phyloP scores from a whole-genome alignment of 2,888 invertebrate genomes.

The Agrypnus murinus region DNA sequence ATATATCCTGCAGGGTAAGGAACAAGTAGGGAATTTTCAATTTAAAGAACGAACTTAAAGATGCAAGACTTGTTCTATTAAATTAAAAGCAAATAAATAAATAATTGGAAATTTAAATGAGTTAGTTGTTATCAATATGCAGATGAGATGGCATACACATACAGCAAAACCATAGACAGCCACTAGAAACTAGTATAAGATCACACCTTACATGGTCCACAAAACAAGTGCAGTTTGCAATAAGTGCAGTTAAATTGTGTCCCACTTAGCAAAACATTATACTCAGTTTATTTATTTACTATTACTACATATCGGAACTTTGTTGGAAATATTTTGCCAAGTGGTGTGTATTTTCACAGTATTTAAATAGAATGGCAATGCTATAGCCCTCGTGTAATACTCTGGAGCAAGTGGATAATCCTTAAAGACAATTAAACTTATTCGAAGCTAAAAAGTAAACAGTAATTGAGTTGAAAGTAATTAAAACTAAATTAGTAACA shows the following conservation, averaged over 20 bases:
- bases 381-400: too few relatives aligned
- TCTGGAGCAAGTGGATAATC: too few relatives aligned
- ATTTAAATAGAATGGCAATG: too few relatives aligned
- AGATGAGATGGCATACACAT: slow-evolving; percentile 31
- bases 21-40: not conserved
- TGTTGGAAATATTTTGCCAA: too few relatives aligned
- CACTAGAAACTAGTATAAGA: slow-evolving; percentile 11
- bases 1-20: not conserved
- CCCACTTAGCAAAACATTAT: not conserved
- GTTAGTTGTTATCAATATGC: slow-evolving; percentile 37
- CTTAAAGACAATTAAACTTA: too few relatives aligned
- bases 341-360: too few relatives aligned
- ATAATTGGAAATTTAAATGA: slow-evolving; percentile 22
- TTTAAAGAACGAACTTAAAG: not conserved
- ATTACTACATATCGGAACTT: too few relatives aligned
- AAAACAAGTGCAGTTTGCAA: slow-evolving; percentile 27
- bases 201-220: slow-evolving; percentile 35
- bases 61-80: slow-evolving; percentile 14
- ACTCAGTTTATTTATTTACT: not conserved
- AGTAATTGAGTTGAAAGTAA: too few relatives aligned
- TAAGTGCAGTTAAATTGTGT: slow-evolving; percentile 17
- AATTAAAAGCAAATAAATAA: slow-evolving; percentile 25
- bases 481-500: too few relatives aligned
- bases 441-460: too few relatives aligned
- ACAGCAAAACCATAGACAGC: slow-evolving; percentile 14